A percentile compares a stretch with the other conserved stretches of the same genome.
Evolutionary conservation across 2,113 vertebrate species (phyloP).

Genomic region (Sinocyclocheilus grahami): DNA sequence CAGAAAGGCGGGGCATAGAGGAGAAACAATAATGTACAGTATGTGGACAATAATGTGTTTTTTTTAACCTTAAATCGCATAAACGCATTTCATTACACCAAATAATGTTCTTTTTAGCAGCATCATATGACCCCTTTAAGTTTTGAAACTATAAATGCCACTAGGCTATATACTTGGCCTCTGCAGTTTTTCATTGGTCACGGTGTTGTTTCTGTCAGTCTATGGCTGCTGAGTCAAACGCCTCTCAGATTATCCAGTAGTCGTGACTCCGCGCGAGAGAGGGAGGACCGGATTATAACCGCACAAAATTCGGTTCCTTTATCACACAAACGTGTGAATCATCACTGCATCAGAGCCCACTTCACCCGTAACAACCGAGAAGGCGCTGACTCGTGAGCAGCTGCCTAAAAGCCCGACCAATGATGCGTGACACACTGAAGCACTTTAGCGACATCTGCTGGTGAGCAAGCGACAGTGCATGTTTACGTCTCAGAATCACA

Average conservation of each 20-base stretch:
- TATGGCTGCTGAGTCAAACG: constrained; percentile 35
- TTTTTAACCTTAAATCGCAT: no score
- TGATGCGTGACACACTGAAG: not conserved
- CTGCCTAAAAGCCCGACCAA: not conserved
- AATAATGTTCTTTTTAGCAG: no score
- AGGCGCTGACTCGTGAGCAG: constrained; percentile 19
- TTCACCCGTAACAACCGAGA: constrained; percentile 33
- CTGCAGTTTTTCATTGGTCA: not conserved
- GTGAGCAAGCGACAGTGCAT: not conserved
- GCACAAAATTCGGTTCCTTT: constrained; percentile 37
- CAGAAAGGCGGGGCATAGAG: no score
- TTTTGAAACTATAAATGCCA: not conserved
- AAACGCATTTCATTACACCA: no score
- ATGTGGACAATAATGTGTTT: no score
- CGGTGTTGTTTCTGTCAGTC: not conserved
- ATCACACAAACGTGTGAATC: constrained; percentile 47
- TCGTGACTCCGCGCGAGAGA: constrained; percentile 43
- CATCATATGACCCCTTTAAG: not conserved
- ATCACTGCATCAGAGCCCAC: constrained; percentile 39
- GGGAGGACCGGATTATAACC: constrained; percentile 43
- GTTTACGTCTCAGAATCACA: no score
- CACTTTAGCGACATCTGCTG: constrained; percentile 39
- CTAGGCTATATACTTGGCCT: not conserved
- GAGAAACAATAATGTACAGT: no score
- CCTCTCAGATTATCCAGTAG: constrained; percentile 31